Evolutionary conservation across 1,140 invertebrate species (phyloP).

Genomic region (Drosophila tropicalis): DNA sequence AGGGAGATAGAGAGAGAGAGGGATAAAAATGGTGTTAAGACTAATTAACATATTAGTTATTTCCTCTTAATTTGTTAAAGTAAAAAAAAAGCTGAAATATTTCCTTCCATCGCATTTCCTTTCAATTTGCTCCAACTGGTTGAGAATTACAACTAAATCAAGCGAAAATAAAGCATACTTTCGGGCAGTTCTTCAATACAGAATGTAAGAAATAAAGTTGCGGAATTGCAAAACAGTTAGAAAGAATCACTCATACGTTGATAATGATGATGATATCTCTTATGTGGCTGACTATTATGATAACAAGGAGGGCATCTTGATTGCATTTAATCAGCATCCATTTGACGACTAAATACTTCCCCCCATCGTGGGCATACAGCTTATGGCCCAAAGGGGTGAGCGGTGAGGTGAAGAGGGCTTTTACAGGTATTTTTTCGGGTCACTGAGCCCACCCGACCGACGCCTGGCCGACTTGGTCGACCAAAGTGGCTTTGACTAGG

Average conservation of each 20-base stretch:
- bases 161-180: no score
- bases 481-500: conserved; percentile 17
- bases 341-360: conserved; percentile 62
- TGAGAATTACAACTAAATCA: no score
- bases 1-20: not conserved
- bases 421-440: conserved; percentile 9
- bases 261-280: not conserved
- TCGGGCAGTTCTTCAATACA: no score
- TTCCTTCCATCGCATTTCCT: no score
- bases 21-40: not conserved
- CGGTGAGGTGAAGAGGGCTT: not conserved
- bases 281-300: not conserved
- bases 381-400: conserved; percentile 13
- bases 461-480: conserved; percentile 18
- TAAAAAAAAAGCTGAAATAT: no score
- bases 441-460: not conserved
- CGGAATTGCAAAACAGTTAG: no score
- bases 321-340: conserved; percentile 62
- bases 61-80: not conserved
- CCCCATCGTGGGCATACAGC: conserved; percentile 7
- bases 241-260: not conserved
- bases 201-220: not conserved
- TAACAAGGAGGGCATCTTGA: conserved; percentile 13
- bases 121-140: no score
- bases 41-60: not conserved